phyloP scores from a whole-genome alignment of 2,888 invertebrate genomes.

The Nomada ruficornis region DNA sequence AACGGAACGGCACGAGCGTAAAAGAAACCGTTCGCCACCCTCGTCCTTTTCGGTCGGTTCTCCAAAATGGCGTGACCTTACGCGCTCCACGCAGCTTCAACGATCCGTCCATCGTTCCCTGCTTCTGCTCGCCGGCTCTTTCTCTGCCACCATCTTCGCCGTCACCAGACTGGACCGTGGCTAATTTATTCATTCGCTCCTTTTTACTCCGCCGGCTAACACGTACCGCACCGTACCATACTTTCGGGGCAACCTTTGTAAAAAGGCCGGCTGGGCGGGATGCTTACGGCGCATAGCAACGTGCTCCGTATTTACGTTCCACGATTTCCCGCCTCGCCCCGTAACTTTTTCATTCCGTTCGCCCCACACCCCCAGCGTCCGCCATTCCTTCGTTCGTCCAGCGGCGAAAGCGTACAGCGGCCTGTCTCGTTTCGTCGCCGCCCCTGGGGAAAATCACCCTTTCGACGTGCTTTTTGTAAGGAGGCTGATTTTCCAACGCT shows the following conservation, averaged over 20 bases:
- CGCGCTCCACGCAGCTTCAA: constrained; percentile 19
- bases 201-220: constrained; percentile 79
- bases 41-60: constrained; percentile 72
- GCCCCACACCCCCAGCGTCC: constrained; percentile 39
- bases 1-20: constrained; percentile 59
- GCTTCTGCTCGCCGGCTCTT: background rate
- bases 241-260: constrained; percentile 82
- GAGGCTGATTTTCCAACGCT: constrained; percentile 77
- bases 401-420: constrained; percentile 9
- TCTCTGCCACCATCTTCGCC: constrained; percentile 58
- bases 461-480: constrained; percentile 76
- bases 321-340: constrained; percentile 75
- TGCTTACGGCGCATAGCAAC: constrained; percentile 82
- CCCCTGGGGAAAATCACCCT: constrained; percentile 54
- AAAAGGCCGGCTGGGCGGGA: constrained; percentile 77
- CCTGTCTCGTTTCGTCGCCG: constrained; percentile 36
- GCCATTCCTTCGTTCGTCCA: constrained; percentile 20
- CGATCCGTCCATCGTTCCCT: constrained; percentile 36
- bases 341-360: constrained; percentile 66
- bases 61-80: constrained; percentile 80
- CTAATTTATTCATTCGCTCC: constrained; percentile 84
- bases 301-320: constrained; percentile 81
- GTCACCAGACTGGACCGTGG: constrained; percentile 69
- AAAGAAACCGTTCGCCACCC: constrained; percentile 66
- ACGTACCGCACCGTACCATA: constrained; percentile 75